Base-by-base conservation (phyloP, 2,888 invertebrate genomes). In the Eupithecia inturbata region DNA sequence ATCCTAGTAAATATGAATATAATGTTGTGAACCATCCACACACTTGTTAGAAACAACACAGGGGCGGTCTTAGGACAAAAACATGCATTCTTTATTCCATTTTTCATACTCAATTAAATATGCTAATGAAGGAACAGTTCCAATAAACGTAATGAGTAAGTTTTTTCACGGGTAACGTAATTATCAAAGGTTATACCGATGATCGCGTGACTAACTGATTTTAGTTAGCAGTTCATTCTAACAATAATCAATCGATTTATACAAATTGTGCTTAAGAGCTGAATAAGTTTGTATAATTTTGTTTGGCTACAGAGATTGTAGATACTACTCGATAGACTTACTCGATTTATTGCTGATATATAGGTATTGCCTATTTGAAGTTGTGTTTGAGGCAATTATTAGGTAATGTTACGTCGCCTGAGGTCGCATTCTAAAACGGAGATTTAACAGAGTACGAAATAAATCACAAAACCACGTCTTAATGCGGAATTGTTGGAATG, bases 1-100 rank as follows among this genome's bases (percentile, higher is more conserved):
- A 67, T 66, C 67, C 70, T 67, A 73, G 71, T 26, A 22, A 57
- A 57, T 26, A 26, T 72, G 70, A 77, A 74, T 73, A 75, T 76
- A 72, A 74, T 86, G 83, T 87, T 83, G 86, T 89, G 88, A 91
- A 90, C 89, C 89, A 89, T 83, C 57, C 87, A 84, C 86, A 85
- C 89, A 89, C 88, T 85, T 85, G 87, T 87, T 88, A 83, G 83
- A 81, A 80, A 82, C 82, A 85, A 81, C 82, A 82, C 80, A 89
- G 92, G 84, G 84, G 74, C 83, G 91, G 78, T 89, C 79, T 89
- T 60, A 71, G 71, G 67, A 36, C 39, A 75, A 80, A 41, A 73
- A 78, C 73, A 72, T 5, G 73, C 74, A 69, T 45, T 75, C 75
- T 80, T 76, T 70, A 68, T 75, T 75, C 53, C 63, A 75, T 72